A percentile compares a stretch with the other conserved stretches of the same genome.
Evolutionary conservation across 2,797 vertebrate species (phyloP).

Genomic region (Furcifer pardalis): DNA sequence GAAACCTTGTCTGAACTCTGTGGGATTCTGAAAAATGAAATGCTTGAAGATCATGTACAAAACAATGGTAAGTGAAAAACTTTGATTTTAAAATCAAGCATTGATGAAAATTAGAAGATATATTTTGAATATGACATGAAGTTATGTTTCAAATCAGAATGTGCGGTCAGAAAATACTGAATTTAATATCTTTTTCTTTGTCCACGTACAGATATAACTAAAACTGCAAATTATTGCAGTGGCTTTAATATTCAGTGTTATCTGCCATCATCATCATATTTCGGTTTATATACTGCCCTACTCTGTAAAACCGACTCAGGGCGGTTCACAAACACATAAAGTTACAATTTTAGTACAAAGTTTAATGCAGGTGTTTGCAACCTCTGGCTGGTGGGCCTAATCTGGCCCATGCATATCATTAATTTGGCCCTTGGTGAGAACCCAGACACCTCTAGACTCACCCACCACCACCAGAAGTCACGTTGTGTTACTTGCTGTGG

Average conservation of each 20-base stretch:
- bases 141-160: background rate
- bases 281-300: too few species aligned
- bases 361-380: too few species aligned
- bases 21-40: slow-evolving; percentile 97
- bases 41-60: slow-evolving; percentile 97
- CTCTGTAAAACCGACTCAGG: too few species aligned
- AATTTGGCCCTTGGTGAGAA: background rate
- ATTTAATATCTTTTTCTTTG: background rate
- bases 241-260: background rate
- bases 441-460: too few species aligned
- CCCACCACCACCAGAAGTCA: too few species aligned
- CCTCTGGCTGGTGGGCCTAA: too few species aligned
- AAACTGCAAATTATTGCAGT: background rate
- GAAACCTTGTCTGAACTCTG: slow-evolving; percentile 98
- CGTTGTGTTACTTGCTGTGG: too few species aligned
- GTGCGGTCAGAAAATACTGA: background rate
- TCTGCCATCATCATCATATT: background rate
- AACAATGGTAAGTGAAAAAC: slow-evolving; percentile 85
- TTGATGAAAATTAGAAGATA: background rate
- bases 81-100: background rate
- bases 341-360: too few species aligned
- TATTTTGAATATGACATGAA: background rate
- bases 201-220: background rate
- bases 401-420: too few species aligned
- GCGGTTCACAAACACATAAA: too few species aligned